These are phyloP conservation scores for Philaenus spumarius DNA, from an alignment of 1,140 invertebrate genomes.

Conservation along the genomic window DNA sequence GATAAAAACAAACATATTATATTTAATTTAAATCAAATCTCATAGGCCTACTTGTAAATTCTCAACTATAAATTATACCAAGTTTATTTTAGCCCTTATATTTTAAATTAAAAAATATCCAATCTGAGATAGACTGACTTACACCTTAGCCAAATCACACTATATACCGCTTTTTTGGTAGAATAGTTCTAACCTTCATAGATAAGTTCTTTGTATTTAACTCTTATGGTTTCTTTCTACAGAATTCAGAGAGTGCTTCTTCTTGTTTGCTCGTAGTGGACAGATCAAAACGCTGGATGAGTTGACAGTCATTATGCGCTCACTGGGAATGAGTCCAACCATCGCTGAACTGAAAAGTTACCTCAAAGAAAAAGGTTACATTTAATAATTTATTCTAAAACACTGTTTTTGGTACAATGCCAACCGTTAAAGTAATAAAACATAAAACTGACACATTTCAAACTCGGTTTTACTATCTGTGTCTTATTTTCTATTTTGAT, in stretches of 20 bases:
- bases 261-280: slow-evolving; percentile 81
- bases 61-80: no score
- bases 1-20: no score
- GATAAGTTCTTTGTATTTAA: no score
- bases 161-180: no score
- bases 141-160: no score
- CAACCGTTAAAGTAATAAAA: not conserved
- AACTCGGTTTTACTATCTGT: not conserved
- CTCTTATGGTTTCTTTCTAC: slow-evolving; percentile 35
- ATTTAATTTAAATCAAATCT: no score
- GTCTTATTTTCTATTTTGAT: slow-evolving; percentile 13
- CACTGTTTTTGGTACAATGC: not conserved
- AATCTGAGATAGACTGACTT: no score
- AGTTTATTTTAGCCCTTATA: no score
- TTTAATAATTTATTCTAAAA: no score
- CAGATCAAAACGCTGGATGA: slow-evolving; percentile 84
- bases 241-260: slow-evolving; percentile 95
- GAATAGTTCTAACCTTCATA: no score
- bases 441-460: not conserved
- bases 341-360: slow-evolving; percentile 83
- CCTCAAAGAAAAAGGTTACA: slow-evolving; percentile 76
- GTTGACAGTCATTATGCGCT: slow-evolving; percentile 88
- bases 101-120: no score
- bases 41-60: no score
- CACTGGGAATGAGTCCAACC: slow-evolving; percentile 86